Base-by-base conservation (phyloP, 2,113 vertebrate species). In the Naja naja region DNA sequence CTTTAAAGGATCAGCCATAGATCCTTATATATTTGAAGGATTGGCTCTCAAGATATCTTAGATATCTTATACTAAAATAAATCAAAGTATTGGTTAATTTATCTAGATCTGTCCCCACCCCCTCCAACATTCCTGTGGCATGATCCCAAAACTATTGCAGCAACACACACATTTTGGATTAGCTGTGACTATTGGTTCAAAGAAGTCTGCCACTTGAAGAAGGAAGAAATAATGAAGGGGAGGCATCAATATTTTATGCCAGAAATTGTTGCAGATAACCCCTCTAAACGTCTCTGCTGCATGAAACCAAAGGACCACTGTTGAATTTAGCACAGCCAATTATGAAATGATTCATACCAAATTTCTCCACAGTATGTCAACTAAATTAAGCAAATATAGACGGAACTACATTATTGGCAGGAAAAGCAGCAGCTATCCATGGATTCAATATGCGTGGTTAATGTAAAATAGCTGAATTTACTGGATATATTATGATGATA, bases 351-450 rank as follows among this genome's bases (percentile, higher is more conserved):
- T 90, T 87, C 5, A 89, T 14, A 91, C 7, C 39, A 81, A 96
- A 96, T 74, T 18, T 88, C 25, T 45, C 90, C 89, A 94, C 55
- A 92, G n/a, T 93, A 89, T 55, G 39, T 7, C 89, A n/a, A 54
- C 95, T 91, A 92, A 14, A 47, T 94, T 87, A 94, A 91, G 91
- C 88, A 22, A 93, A 94, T 90, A 45, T 18, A 88, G 10, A 1
- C 94, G 3, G 54, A 90, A 45, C 54, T 94, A 56, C 23, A 52
- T 56, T 54, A 93, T 94, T 93, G 91, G 95, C 94, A 94, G n/a
- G 2, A 4, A 6, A 55, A 87, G n/a, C 1, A 94, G 49, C 45
- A 90, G 91, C 92, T 88, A 91, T 53, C 87, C 86, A 92, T 74
- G 89, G 52, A 55, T 90, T 64, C 88, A 95, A 95, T 92, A 94